These are phyloP conservation scores for Leptinotarsa juncta DNA, from an alignment of 2,888 invertebrate species.

Conservation along the genomic window DNA sequence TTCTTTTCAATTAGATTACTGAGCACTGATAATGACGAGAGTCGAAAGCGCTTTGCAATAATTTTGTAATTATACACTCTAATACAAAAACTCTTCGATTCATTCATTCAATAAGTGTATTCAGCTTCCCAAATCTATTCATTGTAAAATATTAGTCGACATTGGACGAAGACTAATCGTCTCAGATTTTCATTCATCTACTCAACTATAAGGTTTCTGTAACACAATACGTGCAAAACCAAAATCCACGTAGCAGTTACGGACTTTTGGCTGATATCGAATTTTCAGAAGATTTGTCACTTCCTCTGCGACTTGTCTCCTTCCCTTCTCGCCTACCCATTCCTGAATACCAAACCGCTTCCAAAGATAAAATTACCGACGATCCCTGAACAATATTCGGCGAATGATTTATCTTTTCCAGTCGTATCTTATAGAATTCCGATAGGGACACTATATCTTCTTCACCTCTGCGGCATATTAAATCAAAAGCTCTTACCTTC, in stretches of 20 bases:
- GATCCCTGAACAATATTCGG: constrained; percentile 11
- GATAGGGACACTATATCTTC: background rate
- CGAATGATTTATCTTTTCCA: constrained; percentile 11
- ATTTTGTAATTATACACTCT: too few relatives aligned
- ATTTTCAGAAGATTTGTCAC: background rate
- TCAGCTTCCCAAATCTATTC: too few relatives aligned
- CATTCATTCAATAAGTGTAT: too few relatives aligned
- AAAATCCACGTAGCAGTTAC: background rate
- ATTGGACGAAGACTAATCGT: too few relatives aligned
- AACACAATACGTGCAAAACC: too few relatives aligned
- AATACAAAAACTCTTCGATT: too few relatives aligned
- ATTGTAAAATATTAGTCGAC: too few relatives aligned
- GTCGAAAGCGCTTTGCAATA: too few relatives aligned
- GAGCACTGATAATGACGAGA: too few relatives aligned
- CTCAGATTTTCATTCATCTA: too few relatives aligned
- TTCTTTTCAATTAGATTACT: too few relatives aligned
- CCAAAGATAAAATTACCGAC: background rate
- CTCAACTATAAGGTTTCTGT: too few relatives aligned
- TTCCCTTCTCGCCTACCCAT: constrained; percentile 1
- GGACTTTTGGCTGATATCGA: background rate
- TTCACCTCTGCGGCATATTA: constrained; percentile 9
- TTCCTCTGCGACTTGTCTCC: background rate
- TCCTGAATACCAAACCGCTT: constrained; percentile 9
- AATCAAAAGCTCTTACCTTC: constrained; percentile 11
- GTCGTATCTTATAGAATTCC: background rate